phyloP scores from a whole-genome alignment of 2,797 vertebrate species.

The Pseudochaenichthys georgianus region DNA sequence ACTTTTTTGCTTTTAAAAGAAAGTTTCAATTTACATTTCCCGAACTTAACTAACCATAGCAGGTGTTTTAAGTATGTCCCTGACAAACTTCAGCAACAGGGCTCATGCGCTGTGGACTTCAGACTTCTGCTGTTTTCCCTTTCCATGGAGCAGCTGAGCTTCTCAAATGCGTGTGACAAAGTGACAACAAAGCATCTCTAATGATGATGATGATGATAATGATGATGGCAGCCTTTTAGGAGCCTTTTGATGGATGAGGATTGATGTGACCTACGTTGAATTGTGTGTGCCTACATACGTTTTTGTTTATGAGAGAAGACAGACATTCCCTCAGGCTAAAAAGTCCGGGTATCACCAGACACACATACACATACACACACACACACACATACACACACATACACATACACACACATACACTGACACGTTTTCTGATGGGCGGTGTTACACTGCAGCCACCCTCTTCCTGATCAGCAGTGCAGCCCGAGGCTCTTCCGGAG shows the following conservation, averaged over 20 bases:
- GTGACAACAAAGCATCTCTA: slow-evolving; percentile 58
- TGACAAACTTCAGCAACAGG: slow-evolving; percentile 4
- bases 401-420: slow-evolving; percentile 8
- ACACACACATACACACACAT: too few relatives aligned
- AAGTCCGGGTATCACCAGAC: slow-evolving; percentile 42
- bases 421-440: slow-evolving; percentile 44
- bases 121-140: slow-evolving; percentile 5
- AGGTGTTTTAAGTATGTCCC: neutral
- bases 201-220: slow-evolving; percentile 41
- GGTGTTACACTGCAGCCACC: slow-evolving; percentile 47
- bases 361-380: slow-evolving; percentile 21
- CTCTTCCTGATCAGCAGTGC: slow-evolving; percentile 68
- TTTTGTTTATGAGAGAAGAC: slow-evolving; percentile 70
- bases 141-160: slow-evolving; percentile 40
- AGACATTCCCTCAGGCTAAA: slow-evolving; percentile 66
- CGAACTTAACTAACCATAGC: neutral
- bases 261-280: slow-evolving; percentile 66
- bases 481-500: slow-evolving; percentile 78
- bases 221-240: slow-evolving; percentile 54
- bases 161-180: slow-evolving; percentile 45
- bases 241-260: slow-evolving; percentile 73
- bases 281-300: slow-evolving; percentile 56
- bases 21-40: neutral
- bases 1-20: neutral
- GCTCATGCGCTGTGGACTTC: neutral